Conservation (phyloP, 2,888 invertebrate species). For the Alloscopus bannaensis region DNA sequence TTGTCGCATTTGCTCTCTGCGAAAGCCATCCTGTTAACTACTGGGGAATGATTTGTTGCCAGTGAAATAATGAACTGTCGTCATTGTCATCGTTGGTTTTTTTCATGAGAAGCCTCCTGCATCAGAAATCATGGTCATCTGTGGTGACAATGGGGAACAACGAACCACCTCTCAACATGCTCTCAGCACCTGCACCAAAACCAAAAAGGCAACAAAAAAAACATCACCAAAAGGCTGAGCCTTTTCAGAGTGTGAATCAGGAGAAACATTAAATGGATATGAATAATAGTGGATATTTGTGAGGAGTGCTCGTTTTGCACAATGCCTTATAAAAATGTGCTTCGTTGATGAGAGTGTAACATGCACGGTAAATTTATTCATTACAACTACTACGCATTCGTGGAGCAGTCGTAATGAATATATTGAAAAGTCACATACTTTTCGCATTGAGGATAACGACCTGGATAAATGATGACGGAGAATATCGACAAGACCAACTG, state of each 20-base stretch:
- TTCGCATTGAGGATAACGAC: constrained; percentile 36
- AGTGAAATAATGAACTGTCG: constrained; percentile 64
- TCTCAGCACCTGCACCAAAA: constrained; percentile 70
- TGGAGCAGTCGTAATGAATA: neutral
- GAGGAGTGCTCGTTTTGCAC: constrained; percentile 40
- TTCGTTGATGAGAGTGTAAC: neutral
- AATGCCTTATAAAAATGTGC: constrained; percentile 3
- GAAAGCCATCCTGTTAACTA: constrained; percentile 45
- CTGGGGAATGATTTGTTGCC: constrained; percentile 59
- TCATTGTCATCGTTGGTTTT: constrained; percentile 57
- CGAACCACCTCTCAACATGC: constrained; percentile 67
- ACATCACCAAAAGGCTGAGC: constrained; percentile 15
- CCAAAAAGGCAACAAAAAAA: constrained; percentile 49
- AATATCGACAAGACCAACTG: constrained; percentile 43
- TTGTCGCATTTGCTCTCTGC: constrained; percentile 39
- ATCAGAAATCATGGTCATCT: constrained; percentile 61
- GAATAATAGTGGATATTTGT: constrained; percentile 21
- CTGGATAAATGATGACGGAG: constrained; percentile 54
- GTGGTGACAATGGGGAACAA: constrained; percentile 61
- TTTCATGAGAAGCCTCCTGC: constrained; percentile 54
- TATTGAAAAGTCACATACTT: constrained; percentile 40
- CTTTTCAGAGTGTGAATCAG: constrained; percentile 6
- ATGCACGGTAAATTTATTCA: constrained; percentile 49
- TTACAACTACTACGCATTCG: neutral
- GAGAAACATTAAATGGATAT: constrained; percentile 37